Evolutionary conservation across 2,888 invertebrate genomes (phyloP).

Genomic region (Dasypogon diadema): DNA sequence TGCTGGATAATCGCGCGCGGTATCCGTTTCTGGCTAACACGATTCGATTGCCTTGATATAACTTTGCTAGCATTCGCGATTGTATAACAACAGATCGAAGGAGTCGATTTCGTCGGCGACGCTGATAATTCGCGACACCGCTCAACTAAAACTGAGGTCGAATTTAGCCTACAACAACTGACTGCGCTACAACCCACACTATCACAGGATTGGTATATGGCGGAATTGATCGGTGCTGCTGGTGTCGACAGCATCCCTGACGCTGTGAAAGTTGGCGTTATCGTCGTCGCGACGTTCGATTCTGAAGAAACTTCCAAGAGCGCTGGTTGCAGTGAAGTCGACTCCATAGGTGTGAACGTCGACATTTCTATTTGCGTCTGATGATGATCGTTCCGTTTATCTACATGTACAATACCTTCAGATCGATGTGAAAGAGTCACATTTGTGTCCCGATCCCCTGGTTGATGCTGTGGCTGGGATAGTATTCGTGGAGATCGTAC

Average conservation of each 20-base stretch:
- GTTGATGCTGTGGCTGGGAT: background rate
- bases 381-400: background rate
- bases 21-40: constrained; percentile 47
- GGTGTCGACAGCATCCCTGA: background rate
- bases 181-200: constrained; percentile 45
- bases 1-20: constrained; percentile 51
- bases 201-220: constrained; percentile 44
- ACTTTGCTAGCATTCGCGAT: constrained; percentile 58
- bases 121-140: constrained; percentile 54
- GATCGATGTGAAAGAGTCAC: constrained; percentile 2
- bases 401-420: background rate
- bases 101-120: constrained; percentile 49
- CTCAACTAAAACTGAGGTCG: constrained; percentile 54
- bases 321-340: background rate
- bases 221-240: constrained; percentile 9
- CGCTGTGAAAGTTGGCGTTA: constrained; percentile 17
- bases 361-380: constrained; percentile 22
- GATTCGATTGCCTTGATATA: constrained; percentile 54
- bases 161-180: constrained; percentile 54
- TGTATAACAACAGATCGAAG: constrained; percentile 66
- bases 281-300: constrained; percentile 24
- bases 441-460: background rate
- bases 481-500: constrained; percentile 20
- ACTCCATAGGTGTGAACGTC: constrained; percentile 7
- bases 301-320: constrained; percentile 1